phyloP scores from a whole-genome alignment of 2,113 vertebrate species.

The Nyctereutes procyonoides region DNA sequence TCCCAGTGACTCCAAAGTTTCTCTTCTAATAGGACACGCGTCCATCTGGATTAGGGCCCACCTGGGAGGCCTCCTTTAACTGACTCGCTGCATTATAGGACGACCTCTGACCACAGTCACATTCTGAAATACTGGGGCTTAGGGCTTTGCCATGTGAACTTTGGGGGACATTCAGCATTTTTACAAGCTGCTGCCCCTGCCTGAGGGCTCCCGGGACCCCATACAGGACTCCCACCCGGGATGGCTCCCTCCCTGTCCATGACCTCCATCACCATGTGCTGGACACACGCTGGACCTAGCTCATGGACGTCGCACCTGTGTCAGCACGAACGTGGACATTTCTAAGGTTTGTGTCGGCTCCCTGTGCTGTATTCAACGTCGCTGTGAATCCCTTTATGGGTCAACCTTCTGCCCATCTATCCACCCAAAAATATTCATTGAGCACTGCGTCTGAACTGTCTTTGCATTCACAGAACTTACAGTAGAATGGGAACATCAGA shows the following conservation, averaged over 20 bases:
- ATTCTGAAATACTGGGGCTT: fast-evolving
- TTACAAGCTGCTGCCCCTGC: fast-evolving
- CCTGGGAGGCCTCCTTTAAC: neutral
- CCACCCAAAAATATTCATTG: neutral
- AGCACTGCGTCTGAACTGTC: neutral
- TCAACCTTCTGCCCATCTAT: neutral
- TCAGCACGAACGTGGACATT: fast-evolving
- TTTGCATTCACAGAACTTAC: neutral
- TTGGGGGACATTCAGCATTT: too few species aligned
- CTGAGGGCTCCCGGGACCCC: neutral
- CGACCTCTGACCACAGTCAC: neutral
- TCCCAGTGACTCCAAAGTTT: too few species aligned
- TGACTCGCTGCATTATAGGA: neutral
- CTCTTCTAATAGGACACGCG: neutral
- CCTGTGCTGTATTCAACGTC: fast-evolving
- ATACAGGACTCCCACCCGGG: too few species aligned
- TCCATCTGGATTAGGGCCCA: neutral
- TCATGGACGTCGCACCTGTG: fast-evolving
- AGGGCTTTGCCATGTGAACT: fast-evolving
- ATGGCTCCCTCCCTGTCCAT: fast-evolving
- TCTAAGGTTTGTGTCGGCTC: fast-evolving
- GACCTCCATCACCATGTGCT: fast-evolving
- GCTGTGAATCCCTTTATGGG: neutral
- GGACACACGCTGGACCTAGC: fast-evolving
- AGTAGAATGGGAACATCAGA: neutral